A percentile compares a stretch with the other conserved stretches of the same genome.
phyloP scores from a whole-genome alignment of 1,140 invertebrate genomes.

The Drosophila simulans region DNA sequence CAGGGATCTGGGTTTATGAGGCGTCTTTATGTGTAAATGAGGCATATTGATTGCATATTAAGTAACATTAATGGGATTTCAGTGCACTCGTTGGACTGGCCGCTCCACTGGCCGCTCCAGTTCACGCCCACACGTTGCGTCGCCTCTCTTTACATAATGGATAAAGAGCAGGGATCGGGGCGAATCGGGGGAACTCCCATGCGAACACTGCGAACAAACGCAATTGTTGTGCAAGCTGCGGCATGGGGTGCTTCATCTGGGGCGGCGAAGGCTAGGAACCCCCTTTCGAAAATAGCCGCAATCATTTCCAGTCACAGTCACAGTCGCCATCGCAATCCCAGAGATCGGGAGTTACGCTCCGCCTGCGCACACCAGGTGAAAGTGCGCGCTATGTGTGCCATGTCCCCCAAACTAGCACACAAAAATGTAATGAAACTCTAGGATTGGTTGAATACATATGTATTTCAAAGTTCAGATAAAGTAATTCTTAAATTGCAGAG shows the following conservation, averaged over 20 bases:
- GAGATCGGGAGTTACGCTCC: conserved; percentile 65
- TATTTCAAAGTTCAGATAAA: too few species aligned
- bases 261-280: not conserved
- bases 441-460: too few species aligned
- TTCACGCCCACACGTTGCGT: conserved; percentile 77
- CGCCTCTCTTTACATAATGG: conserved; percentile 74
- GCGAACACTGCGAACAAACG: conserved; percentile 50
- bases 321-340: conserved; percentile 28
- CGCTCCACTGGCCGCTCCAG: conserved; percentile 67
- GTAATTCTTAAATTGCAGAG: too few species aligned
- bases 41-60: too few species aligned
- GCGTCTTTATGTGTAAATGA: too few species aligned
- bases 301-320: conserved; percentile 8
- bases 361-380: conserved; percentile 55
- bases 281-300: conserved; percentile 15
- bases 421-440: too few species aligned
- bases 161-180: conserved; percentile 7
- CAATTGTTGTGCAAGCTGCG: conserved; percentile 65
- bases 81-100: not conserved
- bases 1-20: too few species aligned
- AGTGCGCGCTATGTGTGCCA: conserved; percentile 22
- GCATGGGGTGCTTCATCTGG: not conserved
- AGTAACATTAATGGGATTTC: too few species aligned
- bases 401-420: not conserved
- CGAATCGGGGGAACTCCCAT: conserved; percentile 32